Evolutionary conservation across 2,888 invertebrate genomes (phyloP).

Genomic region (Lasioglossum oenotherae): DNA sequence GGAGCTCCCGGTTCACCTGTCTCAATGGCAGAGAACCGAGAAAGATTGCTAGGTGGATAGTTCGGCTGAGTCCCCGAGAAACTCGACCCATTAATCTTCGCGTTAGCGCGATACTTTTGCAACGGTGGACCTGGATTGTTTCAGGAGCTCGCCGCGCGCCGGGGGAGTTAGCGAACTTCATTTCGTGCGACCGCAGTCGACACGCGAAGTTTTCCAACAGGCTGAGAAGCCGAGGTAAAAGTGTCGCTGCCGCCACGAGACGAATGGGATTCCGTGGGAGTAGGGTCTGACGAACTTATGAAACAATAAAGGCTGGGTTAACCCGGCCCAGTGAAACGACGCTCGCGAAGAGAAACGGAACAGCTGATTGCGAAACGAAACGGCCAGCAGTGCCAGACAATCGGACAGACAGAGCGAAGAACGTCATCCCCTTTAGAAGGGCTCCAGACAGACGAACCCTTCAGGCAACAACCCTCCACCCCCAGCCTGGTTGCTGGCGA

Average conservation of each 20-base stretch:
- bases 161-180: conserved; percentile 14
- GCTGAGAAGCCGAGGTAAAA: not conserved
- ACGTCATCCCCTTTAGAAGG: conserved; percentile 77
- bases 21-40: conserved; percentile 12
- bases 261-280: not conserved
- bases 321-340: not conserved
- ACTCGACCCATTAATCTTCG: conserved; percentile 19
- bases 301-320: not conserved
- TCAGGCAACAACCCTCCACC: conserved; percentile 66
- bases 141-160: not conserved
- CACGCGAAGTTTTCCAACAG: not conserved
- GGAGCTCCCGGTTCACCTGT: not conserved
- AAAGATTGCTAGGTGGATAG: conserved; percentile 10
- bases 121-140: not conserved
- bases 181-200: not conserved
- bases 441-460: conserved; percentile 80
- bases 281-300: conserved; percentile 1
- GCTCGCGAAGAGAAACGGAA: conserved; percentile 29
- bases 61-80: not conserved
- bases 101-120: not conserved
- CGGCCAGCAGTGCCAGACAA: conserved; percentile 30
- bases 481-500: conserved; percentile 38
- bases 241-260: not conserved
- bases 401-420: conserved; percentile 63
- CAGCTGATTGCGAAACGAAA: conserved; percentile 66